Percentiles rank a stretch among this genome's conserved stretches.
These are phyloP conservation scores for Lota lota DNA, from an alignment of 2,113 vertebrate species.

Conservation along the genomic window DNA sequence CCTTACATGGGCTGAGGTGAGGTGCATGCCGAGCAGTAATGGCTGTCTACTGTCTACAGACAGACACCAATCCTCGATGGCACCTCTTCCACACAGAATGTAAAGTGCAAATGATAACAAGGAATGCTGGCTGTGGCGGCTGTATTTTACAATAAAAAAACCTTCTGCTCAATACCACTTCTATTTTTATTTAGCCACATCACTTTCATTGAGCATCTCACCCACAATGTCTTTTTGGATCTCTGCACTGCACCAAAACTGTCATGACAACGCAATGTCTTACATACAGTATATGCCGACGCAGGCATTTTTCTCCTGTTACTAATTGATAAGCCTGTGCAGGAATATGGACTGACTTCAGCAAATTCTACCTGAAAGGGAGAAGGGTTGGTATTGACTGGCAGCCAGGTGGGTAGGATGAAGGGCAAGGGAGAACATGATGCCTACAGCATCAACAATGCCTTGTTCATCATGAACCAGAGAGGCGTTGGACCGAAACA, in stretches of 20 bases:
- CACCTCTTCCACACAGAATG: background rate
- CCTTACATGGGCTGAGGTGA: slow-evolving; percentile 1
- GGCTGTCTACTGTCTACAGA: background rate
- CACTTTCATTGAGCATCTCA: slow-evolving; percentile 11
- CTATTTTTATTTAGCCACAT: background rate
- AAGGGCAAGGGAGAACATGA: slow-evolving; percentile 26
- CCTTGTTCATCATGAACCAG: background rate
- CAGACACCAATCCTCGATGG: background rate
- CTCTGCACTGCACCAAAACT: slow-evolving; percentile 29
- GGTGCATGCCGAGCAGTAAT: background rate
- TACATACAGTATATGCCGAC: slow-evolving; percentile 17
- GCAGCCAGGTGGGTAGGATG: slow-evolving; percentile 13
- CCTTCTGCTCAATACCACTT: background rate
- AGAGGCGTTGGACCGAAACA: too few relatives aligned
- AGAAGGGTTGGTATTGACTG: slow-evolving; percentile 20
- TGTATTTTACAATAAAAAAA: background rate
- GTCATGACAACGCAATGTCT: slow-evolving; percentile 1
- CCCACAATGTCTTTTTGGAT: slow-evolving; percentile 12
- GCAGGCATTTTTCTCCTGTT: slow-evolving; percentile 30
- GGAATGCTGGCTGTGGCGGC: too few relatives aligned
- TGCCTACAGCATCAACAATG: slow-evolving; percentile 15
- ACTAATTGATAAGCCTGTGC: slow-evolving; percentile 43
- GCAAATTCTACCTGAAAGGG: slow-evolving; percentile 14
- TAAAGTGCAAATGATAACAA: too few relatives aligned
- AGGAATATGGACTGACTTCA: slow-evolving; percentile 41